phyloP scores from a whole-genome alignment of 2,797 vertebrate species.

The Petrocephalus sullivani region DNA sequence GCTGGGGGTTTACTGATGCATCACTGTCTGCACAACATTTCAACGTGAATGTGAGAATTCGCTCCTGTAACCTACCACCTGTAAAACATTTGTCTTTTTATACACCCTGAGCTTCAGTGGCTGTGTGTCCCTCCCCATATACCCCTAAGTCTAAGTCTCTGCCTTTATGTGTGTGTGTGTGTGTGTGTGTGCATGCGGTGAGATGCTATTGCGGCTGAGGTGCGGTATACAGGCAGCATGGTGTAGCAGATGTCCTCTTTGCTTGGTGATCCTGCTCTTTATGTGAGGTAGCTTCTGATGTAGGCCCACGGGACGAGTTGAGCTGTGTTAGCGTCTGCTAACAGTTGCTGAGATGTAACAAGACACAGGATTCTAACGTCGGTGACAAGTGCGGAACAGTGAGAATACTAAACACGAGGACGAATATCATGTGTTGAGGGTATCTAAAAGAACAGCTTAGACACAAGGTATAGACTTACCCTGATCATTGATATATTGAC shows the following conservation, averaged over 20 bases:
- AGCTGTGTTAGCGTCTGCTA: background rate
- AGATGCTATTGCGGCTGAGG: background rate
- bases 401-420: background rate
- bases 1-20: background rate
- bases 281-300: background rate
- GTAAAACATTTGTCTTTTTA: background rate
- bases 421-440: background rate
- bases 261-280: slow-evolving; percentile 17
- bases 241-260: slow-evolving; percentile 3
- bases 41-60: background rate
- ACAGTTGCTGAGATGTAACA: background rate
- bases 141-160: background rate
- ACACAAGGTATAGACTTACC: background rate
- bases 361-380: background rate
- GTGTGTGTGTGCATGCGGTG: background rate
- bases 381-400: background rate
- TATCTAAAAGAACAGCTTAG: background rate
- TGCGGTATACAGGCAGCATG: background rate
- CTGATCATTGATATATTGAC: background rate
- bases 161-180: background rate
- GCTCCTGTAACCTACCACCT: background rate
- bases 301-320: background rate
- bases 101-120: background rate
- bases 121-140: background rate
- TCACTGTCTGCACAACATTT: background rate